A percentile compares a stretch with the other conserved stretches of the same genome.
These are phyloP conservation scores for Campylorhamphus procurvoides DNA, from an alignment of 2,113 vertebrate species.

Conservation along the genomic window DNA sequence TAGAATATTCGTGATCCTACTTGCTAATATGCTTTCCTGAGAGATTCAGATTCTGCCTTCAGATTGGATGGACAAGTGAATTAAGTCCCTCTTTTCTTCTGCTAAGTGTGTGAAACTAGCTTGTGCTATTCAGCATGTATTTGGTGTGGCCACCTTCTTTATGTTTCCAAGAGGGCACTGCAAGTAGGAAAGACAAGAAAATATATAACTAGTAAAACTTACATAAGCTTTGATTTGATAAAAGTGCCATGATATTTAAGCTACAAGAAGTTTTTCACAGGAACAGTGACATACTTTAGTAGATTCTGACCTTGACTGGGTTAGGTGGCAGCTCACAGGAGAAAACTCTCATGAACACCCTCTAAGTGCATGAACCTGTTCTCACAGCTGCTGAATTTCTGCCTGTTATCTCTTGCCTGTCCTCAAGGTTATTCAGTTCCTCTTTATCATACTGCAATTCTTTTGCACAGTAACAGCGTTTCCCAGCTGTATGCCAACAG, in stretches of 20 bases:
- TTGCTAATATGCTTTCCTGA: neutral
- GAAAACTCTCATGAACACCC: neutral
- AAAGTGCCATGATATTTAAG: neutral
- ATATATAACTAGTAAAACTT: neutral
- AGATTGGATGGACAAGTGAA: neutral
- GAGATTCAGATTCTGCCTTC: neutral
- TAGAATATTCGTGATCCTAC: neutral
- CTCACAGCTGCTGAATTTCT: neutral
- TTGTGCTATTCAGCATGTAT: neutral
- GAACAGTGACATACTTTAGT: neutral
- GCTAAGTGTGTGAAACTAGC: neutral
- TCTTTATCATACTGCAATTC: neutral
- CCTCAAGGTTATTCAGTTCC: constrained; percentile 23
- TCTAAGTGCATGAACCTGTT: neutral
- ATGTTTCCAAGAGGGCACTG: neutral
- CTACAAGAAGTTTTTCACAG: neutral
- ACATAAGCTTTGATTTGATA: neutral
- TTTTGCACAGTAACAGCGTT: neutral
- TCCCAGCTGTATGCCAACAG: neutral
- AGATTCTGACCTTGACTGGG: neutral
- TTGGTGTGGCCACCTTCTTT: neutral
- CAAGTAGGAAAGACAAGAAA: neutral
- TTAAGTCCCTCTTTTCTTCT: neutral
- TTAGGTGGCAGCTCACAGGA: neutral
- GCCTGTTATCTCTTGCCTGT: neutral